Evolutionary conservation across 2,113 vertebrate species (phyloP).

Genomic region (Etia nguti): DNA sequence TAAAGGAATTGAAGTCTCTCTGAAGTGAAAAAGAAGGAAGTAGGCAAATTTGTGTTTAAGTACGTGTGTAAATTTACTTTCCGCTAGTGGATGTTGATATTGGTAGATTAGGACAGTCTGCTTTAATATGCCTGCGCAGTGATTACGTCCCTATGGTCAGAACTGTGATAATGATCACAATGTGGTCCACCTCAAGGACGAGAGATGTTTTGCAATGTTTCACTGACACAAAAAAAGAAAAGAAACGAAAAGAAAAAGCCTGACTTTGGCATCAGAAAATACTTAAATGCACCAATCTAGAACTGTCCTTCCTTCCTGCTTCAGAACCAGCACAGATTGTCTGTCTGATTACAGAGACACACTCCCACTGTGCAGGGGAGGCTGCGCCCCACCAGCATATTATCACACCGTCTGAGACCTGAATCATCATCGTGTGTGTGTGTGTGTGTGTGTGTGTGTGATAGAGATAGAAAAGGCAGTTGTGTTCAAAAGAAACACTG

Average conservation of each 20-base stretch:
- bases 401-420: constrained; percentile 49
- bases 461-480: not conserved
- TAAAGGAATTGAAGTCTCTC: not conserved
- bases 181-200: constrained; percentile 6
- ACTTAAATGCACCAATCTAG: not conserved
- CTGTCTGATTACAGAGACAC: constrained; percentile 50
- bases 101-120: not conserved
- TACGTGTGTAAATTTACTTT: not conserved
- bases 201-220: constrained; percentile 4
- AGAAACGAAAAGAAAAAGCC: not conserved
- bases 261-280: not conserved
- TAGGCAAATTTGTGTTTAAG: not conserved
- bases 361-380: constrained; percentile 35
- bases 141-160: not conserved
- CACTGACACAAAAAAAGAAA: not conserved
- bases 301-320: constrained; percentile 17
- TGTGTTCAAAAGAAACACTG: constrained; percentile 20
- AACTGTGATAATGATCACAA: not conserved
- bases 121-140: not conserved
- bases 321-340: constrained; percentile 44
- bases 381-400: constrained; percentile 23
- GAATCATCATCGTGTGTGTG: constrained; percentile 32
- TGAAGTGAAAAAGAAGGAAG: not conserved
- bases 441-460: not conserved
- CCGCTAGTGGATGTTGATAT: not conserved